Base-by-base conservation (phyloP, 2,888 invertebrate genomes). In the Idaea biselata region DNA sequence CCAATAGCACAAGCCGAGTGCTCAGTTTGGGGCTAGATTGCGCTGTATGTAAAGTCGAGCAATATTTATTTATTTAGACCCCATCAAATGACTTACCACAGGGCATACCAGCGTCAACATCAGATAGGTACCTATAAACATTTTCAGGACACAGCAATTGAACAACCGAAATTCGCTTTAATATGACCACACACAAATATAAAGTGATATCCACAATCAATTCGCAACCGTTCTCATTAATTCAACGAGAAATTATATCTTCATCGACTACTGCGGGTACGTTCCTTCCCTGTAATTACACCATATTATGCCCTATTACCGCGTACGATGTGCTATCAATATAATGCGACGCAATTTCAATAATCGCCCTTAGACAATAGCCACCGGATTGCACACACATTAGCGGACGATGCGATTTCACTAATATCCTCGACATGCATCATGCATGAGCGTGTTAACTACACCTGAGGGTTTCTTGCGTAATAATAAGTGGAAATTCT, bases 321-420 rank as follows among this genome's bases (percentile, higher is more conserved):
- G 78, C 76, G 74, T 81, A 87, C 76, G 82, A 81, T 73, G 77
- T 70, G 74, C 84, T 78, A 89, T 90, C 84, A 86, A 77, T 84
- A 82, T 88, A 88, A 89, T 89, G 78, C 80, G 77, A 74, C 76
- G 77, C 79, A 80, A 83, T 89, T 86, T 79, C 78, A 79, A 83
- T 89, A 89, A 89, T 86, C 82, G 80, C 64, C 73, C 78, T 79
- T 80, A 87, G 84, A 86, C 87, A 88, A 87, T 86, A 77, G 75
- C 80, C 68, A 73, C 74, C 65, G 74, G 76, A 80, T 85, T 83
- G 79, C 80, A 74, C 73, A 73, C 71, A 74, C 69, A 74, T 76
- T 79, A 76, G 65, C 61, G 63, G 62, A 69, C 69, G 74, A 73
- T 77, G 75, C 75, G 79, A 83, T 81, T 81, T 80, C 75, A 76